A percentile compares a stretch with the other conserved stretches of the same genome.
phyloP scores from a whole-genome alignment of 2,113 vertebrate species.

The Campylomormyrus tamandua region DNA sequence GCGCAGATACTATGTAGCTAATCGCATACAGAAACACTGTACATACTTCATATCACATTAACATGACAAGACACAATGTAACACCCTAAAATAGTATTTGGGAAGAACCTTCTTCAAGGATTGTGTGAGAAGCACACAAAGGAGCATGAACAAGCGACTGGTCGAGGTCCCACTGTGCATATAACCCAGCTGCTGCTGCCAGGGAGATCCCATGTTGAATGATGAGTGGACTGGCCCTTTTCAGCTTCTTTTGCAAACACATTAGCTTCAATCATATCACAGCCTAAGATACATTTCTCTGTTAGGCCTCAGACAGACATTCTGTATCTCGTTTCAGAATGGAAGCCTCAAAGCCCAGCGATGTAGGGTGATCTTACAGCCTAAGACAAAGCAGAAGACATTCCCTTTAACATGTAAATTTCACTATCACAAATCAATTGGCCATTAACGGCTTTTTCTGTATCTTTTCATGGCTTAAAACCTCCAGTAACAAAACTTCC shows the following conservation, averaged over 20 bases:
- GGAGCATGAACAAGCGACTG: not conserved
- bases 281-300: not conserved
- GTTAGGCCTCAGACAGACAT: not conserved
- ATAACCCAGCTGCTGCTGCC: not conserved
- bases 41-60: not conserved
- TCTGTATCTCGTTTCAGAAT: not conserved
- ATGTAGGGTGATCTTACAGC: not conserved
- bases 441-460: not conserved
- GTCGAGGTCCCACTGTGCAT: not conserved
- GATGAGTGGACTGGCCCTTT: not conserved
- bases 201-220: not conserved
- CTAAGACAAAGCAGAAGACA: not conserved
- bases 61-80: not conserved
- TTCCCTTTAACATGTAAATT: not conserved
- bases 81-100: not conserved
- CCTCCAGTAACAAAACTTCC: not conserved
- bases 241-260: not conserved
- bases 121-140: not conserved
- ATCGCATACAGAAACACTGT: not conserved
- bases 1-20: not conserved
- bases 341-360: not conserved
- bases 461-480: not conserved
- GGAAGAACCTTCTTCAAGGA: not conserved
- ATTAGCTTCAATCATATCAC: not conserved
- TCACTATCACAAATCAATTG: not conserved